These are phyloP conservation scores for Scrobipalpa atriplicella DNA, from an alignment of 2,888 invertebrate genomes.

Conservation along the genomic window DNA sequence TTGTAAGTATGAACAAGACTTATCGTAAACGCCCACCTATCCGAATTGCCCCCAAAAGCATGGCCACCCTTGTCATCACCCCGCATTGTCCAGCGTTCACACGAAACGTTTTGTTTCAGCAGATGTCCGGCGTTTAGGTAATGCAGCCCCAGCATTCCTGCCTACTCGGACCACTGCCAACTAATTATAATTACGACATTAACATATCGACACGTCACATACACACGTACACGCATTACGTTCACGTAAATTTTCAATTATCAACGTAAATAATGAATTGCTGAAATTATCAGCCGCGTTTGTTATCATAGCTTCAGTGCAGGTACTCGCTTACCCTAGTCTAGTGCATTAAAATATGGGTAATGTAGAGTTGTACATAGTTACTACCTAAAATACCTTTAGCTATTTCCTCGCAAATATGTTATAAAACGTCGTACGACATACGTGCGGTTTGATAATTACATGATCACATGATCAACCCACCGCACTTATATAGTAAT, in stretches of 20 bases:
- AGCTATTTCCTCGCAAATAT: too few species aligned
- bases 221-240: neutral
- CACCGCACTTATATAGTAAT: too few species aligned
- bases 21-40: too few species aligned
- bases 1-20: too few species aligned
- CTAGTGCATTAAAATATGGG: too few species aligned
- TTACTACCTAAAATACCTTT: too few species aligned
- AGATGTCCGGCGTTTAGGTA: slow-evolving; percentile 49
- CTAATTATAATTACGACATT: slow-evolving; percentile 50
- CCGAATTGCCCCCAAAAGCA: neutral
- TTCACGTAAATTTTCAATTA: neutral
- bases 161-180: slow-evolving; percentile 78
- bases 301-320: too few species aligned
- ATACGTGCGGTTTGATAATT: too few species aligned
- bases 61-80: slow-evolving; percentile 53
- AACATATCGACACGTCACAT: slow-evolving; percentile 9
- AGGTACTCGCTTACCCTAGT: too few species aligned
- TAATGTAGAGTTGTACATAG: too few species aligned
- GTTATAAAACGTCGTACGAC: too few species aligned
- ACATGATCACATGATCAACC: too few species aligned
- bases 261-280: slow-evolving; percentile 3
- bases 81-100: slow-evolving; percentile 74
- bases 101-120: slow-evolving; percentile 75
- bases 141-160: slow-evolving; percentile 62
- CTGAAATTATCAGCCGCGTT: neutral